phyloP scores from a whole-genome alignment of 2,888 invertebrate genomes.

The Ganaspis brasiliensis region DNA sequence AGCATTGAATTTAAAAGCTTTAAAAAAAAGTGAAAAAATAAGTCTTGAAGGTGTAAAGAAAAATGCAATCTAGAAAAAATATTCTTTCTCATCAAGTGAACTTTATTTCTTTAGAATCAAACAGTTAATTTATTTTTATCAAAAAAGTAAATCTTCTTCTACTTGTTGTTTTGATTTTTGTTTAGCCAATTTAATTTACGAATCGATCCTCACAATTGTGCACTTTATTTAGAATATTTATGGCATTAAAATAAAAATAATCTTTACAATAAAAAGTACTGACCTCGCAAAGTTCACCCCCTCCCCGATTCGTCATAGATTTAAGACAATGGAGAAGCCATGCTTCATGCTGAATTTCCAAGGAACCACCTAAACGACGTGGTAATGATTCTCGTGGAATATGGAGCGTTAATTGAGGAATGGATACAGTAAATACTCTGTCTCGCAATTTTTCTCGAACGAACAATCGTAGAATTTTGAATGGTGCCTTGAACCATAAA shows the following conservation, averaged over 20 bases:
- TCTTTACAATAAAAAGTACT: not conserved
- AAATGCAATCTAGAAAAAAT: not conserved
- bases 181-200: too few species aligned
- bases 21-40: not conserved
- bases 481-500: conserved; percentile 99
- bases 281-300: conserved; percentile 81
- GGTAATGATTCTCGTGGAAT: conserved; percentile 95
- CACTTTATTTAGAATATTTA: too few species aligned
- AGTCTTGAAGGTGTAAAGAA: not conserved
- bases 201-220: too few species aligned
- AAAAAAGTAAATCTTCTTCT: too few species aligned
- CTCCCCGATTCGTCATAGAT: conserved; percentile 92
- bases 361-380: conserved; percentile 92
- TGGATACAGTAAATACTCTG: conserved; percentile 96
- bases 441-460: conserved; percentile 97
- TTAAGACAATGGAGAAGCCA: conserved; percentile 91
- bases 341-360: conserved; percentile 93
- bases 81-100: not conserved
- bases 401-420: conserved; percentile 93
- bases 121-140: too few species aligned
- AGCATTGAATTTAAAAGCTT: not conserved
- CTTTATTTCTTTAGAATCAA: too few species aligned
- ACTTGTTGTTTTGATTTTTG: too few species aligned
- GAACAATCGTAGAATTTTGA: conserved; percentile 96
- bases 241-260: not conserved